Base-by-base conservation (phyloP, 2,888 invertebrate genomes). In the Drosophila putrida region DNA sequence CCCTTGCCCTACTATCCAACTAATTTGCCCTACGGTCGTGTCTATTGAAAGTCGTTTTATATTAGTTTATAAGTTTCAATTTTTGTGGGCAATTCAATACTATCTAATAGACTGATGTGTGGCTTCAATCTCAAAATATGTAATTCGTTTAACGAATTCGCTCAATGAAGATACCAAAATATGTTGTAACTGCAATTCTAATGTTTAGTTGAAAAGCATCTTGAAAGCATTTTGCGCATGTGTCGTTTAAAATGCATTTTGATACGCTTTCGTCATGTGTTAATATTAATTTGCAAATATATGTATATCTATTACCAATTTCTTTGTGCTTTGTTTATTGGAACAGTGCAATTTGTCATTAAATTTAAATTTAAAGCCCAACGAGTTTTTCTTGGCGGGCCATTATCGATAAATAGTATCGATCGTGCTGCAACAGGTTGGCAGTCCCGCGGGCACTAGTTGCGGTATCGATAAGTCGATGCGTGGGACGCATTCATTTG, bases 1-100 rank as follows among this genome's bases (percentile, higher is more conserved):
- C 90, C 92, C 10, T 90, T 92, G 74, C 90, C 92, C n/a, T 92
- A 92, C 59, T 90, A 91, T 80, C 91, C 91, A 57, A 89, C 89
- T 66, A 82, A 85, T n/a, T 67, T 92, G 73, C 91, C 92, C 33
- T 93, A 93, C 68, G 92, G 92, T 6, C 83, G 93, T 39, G 92
- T 93, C 33, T 92, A 92, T 75, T 92, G 84, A 71, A n/a, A 33
- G n/a, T 25, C 13, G 28, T 39, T 2, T 9, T 31, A 31, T 0
- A 44, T 49, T 25, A 61, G 51, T 41, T 54, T 25, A 33, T 57
- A 60, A 44, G 46, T 50, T 47, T 47, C 27, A 47, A 28, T 62
- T 75, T 75, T 58, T 50, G 38, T 55, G 58, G 25, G 25, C 72
- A 70, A 54, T 69, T 63, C 36, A 58, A 55, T 67, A 78, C 62